phyloP scores from a whole-genome alignment of 2,888 invertebrate genomes.

The Melanophora roralis region DNA sequence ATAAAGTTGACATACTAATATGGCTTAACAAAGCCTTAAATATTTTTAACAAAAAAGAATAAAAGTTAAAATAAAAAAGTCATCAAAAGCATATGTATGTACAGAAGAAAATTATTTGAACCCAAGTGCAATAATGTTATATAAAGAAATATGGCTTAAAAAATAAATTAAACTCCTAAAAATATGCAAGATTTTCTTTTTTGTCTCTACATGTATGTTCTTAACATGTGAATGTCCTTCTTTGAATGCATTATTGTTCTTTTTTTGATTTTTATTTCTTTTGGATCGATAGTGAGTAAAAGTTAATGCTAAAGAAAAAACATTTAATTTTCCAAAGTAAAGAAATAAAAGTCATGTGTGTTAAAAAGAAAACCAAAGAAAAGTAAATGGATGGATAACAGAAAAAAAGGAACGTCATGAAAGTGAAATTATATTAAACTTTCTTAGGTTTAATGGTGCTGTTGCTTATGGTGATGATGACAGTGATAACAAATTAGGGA shows the following conservation, averaged over 20 bases:
- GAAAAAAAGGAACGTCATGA: conserved; percentile 41
- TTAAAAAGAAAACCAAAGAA: conserved; percentile 53
- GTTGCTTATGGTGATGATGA: conserved; percentile 17
- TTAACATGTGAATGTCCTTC: conserved; percentile 44
- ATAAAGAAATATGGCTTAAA: background rate
- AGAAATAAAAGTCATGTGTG: conserved; percentile 57
- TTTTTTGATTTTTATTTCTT: conserved; percentile 4
- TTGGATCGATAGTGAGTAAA: conserved; percentile 57
- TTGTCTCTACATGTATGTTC: background rate
- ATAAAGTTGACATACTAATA: conserved; percentile 32
- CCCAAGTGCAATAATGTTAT: background rate
- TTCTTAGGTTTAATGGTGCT: conserved; percentile 6
- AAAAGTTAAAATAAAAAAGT: conserved; percentile 10
- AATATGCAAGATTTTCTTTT: conserved; percentile 11
- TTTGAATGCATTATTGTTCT: conserved; percentile 25
- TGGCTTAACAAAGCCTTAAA: no score
- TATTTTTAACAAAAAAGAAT: conserved; percentile 12
- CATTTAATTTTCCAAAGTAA: conserved; percentile 18
- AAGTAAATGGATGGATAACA: conserved; percentile 13
- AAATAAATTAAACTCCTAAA: background rate
- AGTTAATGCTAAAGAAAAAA: background rate
- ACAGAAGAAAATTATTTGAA: background rate
- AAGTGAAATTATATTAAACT: conserved; percentile 57
- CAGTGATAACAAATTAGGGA: background rate
- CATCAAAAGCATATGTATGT: background rate